Evolutionary conservation across 2,888 invertebrate genomes (phyloP), one percentile per base, ranked within the genome.

Genomic region (Leucoma salicis): DNA sequence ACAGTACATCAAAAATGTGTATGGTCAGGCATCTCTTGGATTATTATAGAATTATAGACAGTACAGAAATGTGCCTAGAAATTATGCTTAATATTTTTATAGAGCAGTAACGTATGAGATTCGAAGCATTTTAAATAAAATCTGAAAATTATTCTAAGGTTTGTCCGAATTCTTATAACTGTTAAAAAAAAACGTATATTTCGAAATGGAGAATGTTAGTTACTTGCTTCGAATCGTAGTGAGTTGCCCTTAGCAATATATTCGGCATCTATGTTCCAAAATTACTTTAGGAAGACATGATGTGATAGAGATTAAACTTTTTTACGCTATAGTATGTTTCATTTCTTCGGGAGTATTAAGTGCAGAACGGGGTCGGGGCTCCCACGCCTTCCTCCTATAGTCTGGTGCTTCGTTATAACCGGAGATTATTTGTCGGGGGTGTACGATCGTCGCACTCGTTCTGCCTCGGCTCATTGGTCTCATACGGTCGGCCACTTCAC

Each of bases 271-370:
- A 81, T 83, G 85, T 87, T 84, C 78, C 80, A 83, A 84, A 82
- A 74, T 75, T 76, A 80, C 70, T 58, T 82, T 86, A 86, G 85
- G 78, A 82, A 82, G 79, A 84, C 78, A 85, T 78, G 76, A 86
- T 87, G 88, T 88, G 87, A 88, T 88, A 89, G 87, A 85, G 76
- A 89, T 72, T 78, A 87, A 88, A 87, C 78, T 87, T 89, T 89
- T 89, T 82, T 88, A 89, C 88, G 82, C 84, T 80, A 87, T 52
- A 47, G 39, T 42, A 61, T 65, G 49, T 65, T 51, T 43, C 45
- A 39, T 41, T 21, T 43, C 44, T 55, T 56, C 38, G 49, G 48
- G 46, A 53, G 53, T 47, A 52, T 35, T 47, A 43, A 40, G 50
- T 44, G 57, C 43, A 48, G 63, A 68, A 66, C 62, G 66, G 74